A percentile compares a stretch with the other conserved stretches of the same genome.
phyloP scores from a whole-genome alignment of 2,797 vertebrate genomes.

The Potorous gilbertii region DNA sequence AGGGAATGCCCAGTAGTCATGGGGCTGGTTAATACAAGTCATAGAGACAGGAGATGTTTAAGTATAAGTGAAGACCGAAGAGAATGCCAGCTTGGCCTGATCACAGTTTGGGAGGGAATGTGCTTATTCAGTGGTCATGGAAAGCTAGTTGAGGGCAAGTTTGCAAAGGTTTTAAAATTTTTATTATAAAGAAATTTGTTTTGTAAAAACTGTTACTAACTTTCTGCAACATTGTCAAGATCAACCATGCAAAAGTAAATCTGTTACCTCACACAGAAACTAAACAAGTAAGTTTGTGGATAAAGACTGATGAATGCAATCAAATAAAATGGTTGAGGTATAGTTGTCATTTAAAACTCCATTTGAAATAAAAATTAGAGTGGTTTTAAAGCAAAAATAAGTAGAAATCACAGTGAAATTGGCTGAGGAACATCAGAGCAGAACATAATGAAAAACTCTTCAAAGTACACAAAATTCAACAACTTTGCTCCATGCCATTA shows the following conservation, averaged over 20 bases:
- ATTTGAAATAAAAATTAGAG: background rate
- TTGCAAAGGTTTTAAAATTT: background rate
- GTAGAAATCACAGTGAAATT: constrained; percentile 36
- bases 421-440: background rate
- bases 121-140: background rate
- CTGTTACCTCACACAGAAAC: background rate
- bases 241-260: background rate
- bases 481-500: background rate
- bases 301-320: constrained; percentile 24
- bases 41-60: background rate
- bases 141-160: background rate
- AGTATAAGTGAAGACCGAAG: background rate
- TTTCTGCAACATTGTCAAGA: background rate
- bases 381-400: constrained; percentile 13
- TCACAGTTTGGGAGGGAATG: background rate
- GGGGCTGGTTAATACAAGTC: background rate
- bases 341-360: background rate
- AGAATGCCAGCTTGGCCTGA: background rate
- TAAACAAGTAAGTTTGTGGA: constrained; percentile 5
- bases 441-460: constrained; percentile 17
- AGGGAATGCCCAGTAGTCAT: background rate
- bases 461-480: background rate
- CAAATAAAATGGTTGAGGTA: background rate
- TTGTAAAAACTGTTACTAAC: background rate
- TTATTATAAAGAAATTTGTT: background rate